Evolutionary conservation across 1,140 invertebrate genomes (phyloP).

Genomic region (Zelostemma sp.): DNA sequence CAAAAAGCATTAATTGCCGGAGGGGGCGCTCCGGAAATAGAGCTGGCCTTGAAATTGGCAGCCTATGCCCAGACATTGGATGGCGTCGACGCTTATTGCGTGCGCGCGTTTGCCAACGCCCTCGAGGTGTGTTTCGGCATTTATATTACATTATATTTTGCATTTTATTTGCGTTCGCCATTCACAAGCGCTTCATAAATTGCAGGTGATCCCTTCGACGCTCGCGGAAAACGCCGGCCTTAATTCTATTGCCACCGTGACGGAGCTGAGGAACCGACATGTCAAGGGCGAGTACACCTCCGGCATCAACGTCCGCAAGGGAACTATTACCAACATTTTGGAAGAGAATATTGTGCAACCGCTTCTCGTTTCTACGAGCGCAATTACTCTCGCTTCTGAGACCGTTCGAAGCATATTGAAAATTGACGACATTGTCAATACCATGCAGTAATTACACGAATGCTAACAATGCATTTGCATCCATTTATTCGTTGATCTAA

Average conservation of each 20-base stretch:
- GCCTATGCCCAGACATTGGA: constrained; percentile 85
- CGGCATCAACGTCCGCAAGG: constrained; percentile 98
- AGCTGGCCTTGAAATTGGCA: constrained; percentile 88
- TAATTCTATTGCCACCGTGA: constrained; percentile 97
- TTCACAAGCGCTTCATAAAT: not conserved
- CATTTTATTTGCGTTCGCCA: not conserved
- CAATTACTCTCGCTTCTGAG: constrained; percentile 95
- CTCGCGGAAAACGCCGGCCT: constrained; percentile 99
- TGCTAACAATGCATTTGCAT: not conserved
- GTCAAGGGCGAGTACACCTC: constrained; percentile 85
- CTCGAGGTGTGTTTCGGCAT: constrained; percentile 83
- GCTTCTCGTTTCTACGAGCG: constrained; percentile 93
- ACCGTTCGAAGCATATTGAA: constrained; percentile 98
- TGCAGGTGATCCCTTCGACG: constrained; percentile 87
- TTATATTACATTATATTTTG: too few species aligned
- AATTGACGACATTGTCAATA: constrained; percentile 97
- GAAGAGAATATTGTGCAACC: constrained; percentile 99
- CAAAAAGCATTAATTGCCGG: constrained; percentile 92
- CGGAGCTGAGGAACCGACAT: constrained; percentile 95
- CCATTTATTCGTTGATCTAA: not conserved
- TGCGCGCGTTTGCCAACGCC: constrained; percentile 94
- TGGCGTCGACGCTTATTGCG: constrained; percentile 96
- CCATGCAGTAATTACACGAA: constrained; percentile 54
- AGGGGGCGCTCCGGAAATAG: constrained; percentile 97
- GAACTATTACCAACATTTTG: constrained; percentile 95